phyloP scores from a whole-genome alignment of 1,140 invertebrate species.

The Eubasilissa regina region DNA sequence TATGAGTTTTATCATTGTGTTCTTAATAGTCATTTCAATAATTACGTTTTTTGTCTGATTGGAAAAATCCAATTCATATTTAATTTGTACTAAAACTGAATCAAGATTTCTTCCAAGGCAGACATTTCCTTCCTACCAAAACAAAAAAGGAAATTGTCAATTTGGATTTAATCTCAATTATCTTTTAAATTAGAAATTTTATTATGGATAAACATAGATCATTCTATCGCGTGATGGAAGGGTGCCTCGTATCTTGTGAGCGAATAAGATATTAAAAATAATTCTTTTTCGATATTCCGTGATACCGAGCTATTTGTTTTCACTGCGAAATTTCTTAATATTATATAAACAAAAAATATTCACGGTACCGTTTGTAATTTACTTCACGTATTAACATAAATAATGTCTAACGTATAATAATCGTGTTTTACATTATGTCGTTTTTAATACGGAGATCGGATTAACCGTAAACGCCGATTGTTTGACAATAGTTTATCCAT shows the following conservation, averaged over 20 bases:
- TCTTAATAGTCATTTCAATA: conserved; percentile 30
- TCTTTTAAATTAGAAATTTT: conserved; percentile 42
- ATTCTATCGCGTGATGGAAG: conserved; percentile 27
- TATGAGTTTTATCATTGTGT: background rate
- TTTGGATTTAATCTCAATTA: conserved; percentile 41
- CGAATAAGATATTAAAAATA: conserved; percentile 15
- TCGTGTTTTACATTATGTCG: too few relatives aligned
- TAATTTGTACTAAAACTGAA: conserved; percentile 20
- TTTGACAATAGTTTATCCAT: too few relatives aligned
- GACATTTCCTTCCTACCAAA: conserved; percentile 6
- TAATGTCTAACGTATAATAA: too few relatives aligned
- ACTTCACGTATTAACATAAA: too few relatives aligned
- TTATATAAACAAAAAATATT: too few relatives aligned
- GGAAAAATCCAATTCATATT: conserved; percentile 24
- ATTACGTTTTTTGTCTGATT: conserved; percentile 16
- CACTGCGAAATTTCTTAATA: background rate
- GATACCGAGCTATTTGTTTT: conserved; percentile 15
- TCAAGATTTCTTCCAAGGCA: background rate
- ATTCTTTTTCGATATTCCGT: conserved; percentile 25
- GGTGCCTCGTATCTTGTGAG: background rate
- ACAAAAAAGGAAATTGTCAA: conserved; percentile 36
- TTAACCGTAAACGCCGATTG: too few relatives aligned
- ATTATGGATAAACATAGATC: conserved; percentile 37
- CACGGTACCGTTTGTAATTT: too few relatives aligned
- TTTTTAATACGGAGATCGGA: too few relatives aligned